phyloP scores from a whole-genome alignment of 2,797 vertebrate species.

The Oreochromis grahami region DNA sequence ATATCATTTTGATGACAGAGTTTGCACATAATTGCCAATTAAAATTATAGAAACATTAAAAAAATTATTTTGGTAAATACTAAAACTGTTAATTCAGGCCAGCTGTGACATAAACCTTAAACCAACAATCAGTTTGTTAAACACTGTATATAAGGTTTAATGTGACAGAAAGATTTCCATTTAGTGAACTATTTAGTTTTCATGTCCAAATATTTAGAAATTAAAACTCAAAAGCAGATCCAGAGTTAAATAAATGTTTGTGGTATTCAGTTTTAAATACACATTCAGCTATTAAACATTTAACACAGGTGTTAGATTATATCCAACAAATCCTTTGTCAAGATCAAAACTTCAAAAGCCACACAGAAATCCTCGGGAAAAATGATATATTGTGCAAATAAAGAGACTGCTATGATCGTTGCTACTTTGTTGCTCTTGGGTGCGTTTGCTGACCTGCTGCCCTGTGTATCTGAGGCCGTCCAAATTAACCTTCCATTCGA shows the following conservation, averaged over 20 bases:
- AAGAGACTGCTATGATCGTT: background rate
- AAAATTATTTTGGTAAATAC: background rate
- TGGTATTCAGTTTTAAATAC: background rate
- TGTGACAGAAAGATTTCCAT: rapidly evolving
- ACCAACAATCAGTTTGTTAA: background rate
- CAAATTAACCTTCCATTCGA: constrained; percentile 96
- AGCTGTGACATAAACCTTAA: background rate
- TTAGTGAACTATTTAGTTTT: background rate
- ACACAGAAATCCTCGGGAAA: background rate
- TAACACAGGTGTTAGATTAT: background rate
- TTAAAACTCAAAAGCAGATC: rapidly evolving
- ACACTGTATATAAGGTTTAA: background rate
- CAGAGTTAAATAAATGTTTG: background rate
- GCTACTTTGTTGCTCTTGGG: background rate
- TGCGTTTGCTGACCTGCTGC: constrained; percentile 85
- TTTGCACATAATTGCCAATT: background rate
- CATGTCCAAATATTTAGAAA: background rate
- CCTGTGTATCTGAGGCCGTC: constrained; percentile 94
- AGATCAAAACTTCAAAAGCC: background rate
- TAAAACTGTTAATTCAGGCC: background rate
- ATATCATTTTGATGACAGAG: background rate
- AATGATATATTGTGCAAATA: background rate
- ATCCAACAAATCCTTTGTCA: background rate
- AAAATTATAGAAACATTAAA: background rate
- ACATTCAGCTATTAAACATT: background rate